Evolutionary conservation across 2,888 invertebrate species (phyloP).

Genomic region (Eremobia ochroleuca): DNA sequence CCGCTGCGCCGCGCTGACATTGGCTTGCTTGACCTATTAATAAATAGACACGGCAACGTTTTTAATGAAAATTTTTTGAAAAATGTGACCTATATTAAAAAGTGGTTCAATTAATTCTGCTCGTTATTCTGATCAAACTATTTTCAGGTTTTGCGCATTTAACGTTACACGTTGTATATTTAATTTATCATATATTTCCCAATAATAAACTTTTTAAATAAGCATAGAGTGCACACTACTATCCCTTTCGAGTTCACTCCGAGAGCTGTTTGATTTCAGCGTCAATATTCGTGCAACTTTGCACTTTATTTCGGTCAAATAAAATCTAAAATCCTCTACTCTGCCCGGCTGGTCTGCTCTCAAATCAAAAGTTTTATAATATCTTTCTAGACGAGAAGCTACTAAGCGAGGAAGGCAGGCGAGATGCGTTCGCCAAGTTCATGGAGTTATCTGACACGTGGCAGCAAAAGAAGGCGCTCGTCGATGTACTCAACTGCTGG

Average conservation of each 20-base stretch:
- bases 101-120: no score
- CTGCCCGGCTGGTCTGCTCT: not conserved
- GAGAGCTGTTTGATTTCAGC: not conserved
- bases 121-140: no score
- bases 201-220: not conserved
- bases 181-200: not conserved
- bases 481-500: constrained; percentile 86
- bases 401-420: constrained; percentile 75
- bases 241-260: no score
- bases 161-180: no score
- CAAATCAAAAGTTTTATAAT: not conserved
- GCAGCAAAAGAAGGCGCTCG: constrained; percentile 82
- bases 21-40: no score
- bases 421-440: constrained; percentile 74
- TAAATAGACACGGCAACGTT: no score
- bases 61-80: no score
- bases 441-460: constrained; percentile 73
- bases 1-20: no score
- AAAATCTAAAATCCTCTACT: not conserved
- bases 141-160: no score
- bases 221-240: not conserved
- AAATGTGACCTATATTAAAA: no score
- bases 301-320: not conserved
- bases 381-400: constrained; percentile 76
- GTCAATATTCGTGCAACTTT: not conserved